A percentile compares a stretch with the other conserved stretches of the same genome.
These are phyloP conservation scores for Fundulus diaphanus DNA, from an alignment of 2,797 vertebrate species.

Conservation along the genomic window DNA sequence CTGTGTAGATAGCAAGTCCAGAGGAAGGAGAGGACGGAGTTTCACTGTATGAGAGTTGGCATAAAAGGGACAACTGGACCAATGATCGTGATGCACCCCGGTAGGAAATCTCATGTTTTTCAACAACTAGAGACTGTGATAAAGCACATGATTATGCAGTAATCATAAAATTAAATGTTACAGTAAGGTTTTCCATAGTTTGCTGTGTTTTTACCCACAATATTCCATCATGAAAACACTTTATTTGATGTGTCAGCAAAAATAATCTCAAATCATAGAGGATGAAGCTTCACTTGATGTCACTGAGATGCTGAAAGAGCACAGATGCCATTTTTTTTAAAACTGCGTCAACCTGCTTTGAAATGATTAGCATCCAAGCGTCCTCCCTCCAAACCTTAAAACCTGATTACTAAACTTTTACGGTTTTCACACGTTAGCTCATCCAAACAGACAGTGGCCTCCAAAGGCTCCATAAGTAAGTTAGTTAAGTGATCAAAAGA, in stretches of 20 bases:
- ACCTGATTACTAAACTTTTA: not conserved
- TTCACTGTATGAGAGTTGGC: slow-evolving; percentile 94
- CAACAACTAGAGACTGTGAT: not conserved
- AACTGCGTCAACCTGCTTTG: not conserved
- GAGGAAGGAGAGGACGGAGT: slow-evolving; percentile 89
- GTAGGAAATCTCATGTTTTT: slow-evolving; percentile 51
- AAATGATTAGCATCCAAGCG: not conserved
- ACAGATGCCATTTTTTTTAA: not conserved
- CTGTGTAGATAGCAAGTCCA: slow-evolving; percentile 87
- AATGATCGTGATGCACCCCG: slow-evolving; percentile 85
- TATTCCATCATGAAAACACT: not conserved
- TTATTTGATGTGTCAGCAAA: not conserved
- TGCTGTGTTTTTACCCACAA: not conserved
- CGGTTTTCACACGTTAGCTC: not conserved
- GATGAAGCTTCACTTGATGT: not conserved
- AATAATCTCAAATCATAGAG: not conserved
- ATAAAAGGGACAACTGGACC: slow-evolving; percentile 88
- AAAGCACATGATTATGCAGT: too few species aligned
- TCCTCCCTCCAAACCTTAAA: not conserved
- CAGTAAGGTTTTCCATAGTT: not conserved
- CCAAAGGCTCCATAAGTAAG: not conserved
- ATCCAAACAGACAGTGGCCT: not conserved
- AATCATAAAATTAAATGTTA: not conserved
- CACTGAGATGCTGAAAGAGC: not conserved
- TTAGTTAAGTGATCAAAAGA: not conserved